Conservation (phyloP, 2,797 vertebrate genomes). For the Urosaurus nigricauda region DNA sequence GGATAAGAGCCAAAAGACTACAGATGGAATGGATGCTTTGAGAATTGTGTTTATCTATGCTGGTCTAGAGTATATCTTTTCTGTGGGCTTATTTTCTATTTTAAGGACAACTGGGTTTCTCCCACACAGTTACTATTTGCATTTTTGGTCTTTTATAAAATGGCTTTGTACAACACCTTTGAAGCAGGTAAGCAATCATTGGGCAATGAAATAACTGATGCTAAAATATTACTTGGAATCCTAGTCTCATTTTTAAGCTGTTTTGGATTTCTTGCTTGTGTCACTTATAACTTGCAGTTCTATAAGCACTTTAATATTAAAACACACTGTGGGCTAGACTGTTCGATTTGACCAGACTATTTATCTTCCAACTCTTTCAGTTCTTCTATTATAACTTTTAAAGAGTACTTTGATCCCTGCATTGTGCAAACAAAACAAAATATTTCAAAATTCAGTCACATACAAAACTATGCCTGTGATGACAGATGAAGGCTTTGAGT, state of each 20-base stretch:
- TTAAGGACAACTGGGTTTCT: conserved; percentile 44
- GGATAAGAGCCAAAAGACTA: conserved; percentile 25
- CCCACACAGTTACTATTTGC: conserved; percentile 44
- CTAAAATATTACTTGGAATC: not conserved
- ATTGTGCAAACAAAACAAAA: not conserved
- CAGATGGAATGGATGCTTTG: conserved; percentile 28
- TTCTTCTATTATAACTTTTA: not conserved
- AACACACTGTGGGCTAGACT: not conserved
- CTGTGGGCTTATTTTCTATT: conserved; percentile 29
- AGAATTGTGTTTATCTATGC: conserved; percentile 22
- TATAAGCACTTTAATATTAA: not conserved
- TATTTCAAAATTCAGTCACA: not conserved
- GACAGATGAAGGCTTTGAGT: not conserved
- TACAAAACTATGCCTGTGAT: not conserved
- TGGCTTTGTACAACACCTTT: conserved; percentile 12
- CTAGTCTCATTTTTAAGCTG: not conserved
- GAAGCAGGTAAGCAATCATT: conserved; percentile 14
- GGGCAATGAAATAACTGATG: not conserved
- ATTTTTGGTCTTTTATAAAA: conserved; percentile 29
- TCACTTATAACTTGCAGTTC: not conserved
- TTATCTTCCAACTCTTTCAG: not conserved
- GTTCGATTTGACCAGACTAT: not conserved
- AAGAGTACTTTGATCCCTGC: not conserved
- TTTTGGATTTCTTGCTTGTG: not conserved
- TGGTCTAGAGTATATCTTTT: conserved; percentile 22